Conservation (phyloP, 2,888 invertebrate genomes). For the Drosophila leonis region DNA sequence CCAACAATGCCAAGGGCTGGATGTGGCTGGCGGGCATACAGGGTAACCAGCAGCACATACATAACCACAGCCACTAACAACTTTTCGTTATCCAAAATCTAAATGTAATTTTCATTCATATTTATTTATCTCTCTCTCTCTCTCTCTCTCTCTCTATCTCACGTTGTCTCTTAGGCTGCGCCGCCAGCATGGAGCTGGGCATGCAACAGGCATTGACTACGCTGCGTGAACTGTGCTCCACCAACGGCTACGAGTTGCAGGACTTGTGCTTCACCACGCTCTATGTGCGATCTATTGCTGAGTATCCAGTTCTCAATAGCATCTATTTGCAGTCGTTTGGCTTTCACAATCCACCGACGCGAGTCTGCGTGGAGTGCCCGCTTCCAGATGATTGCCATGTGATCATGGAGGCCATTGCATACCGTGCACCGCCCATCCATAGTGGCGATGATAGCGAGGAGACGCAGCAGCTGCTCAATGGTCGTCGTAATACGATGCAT, state of each 20-base stretch:
- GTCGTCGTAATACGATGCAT: constrained; percentile 92
- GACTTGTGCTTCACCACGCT: constrained; percentile 93
- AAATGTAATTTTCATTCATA: background rate
- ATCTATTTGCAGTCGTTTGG: constrained; percentile 91
- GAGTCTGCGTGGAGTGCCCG: constrained; percentile 94
- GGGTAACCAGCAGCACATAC: constrained; percentile 81
- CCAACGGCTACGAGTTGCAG: constrained; percentile 85
- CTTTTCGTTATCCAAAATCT: background rate
- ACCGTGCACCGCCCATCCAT: constrained; percentile 82
- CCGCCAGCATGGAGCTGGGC: constrained; percentile 88
- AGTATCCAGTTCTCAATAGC: constrained; percentile 91
- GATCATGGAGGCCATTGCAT: constrained; percentile 91
- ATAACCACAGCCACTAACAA: background rate
- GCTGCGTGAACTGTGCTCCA: constrained; percentile 87
- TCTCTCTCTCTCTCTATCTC: background rate
- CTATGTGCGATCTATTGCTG: constrained; percentile 93
- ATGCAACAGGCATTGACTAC: constrained; percentile 90
- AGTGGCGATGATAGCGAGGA: constrained; percentile 60
- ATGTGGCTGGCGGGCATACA: constrained; percentile 93
- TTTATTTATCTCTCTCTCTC: background rate
- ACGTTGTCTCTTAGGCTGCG: constrained; percentile 86
- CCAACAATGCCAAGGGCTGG: constrained; percentile 92
- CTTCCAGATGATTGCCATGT: constrained; percentile 90
- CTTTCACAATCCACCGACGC: constrained; percentile 92
- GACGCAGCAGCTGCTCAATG: constrained; percentile 59